These are phyloP conservation scores for Chrysemys picta DNA, from an alignment of 2,113 vertebrate genomes.

Conservation along the genomic window DNA sequence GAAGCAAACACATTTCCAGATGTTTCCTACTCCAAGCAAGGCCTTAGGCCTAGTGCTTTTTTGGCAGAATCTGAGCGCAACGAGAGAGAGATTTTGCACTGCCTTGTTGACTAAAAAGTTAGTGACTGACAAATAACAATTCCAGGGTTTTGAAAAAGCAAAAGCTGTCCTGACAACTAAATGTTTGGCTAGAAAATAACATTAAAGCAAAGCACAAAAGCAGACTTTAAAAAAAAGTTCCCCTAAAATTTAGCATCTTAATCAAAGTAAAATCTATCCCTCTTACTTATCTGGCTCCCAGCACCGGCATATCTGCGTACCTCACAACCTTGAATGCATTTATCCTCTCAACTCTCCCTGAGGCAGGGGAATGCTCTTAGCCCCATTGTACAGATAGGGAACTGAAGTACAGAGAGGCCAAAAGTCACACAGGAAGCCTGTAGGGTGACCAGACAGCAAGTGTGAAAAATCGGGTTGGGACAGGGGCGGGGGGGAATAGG, in stretches of 20 bases:
- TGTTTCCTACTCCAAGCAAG: slow-evolving; percentile 86
- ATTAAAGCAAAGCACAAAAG: not conserved
- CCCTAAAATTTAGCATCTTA: not conserved
- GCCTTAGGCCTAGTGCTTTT: slow-evolving; percentile 10
- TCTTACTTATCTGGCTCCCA: not conserved
- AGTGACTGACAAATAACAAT: not conserved
- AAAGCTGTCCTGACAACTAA: not conserved
- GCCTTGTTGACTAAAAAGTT: not conserved
- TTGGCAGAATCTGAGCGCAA: rapidly evolving
- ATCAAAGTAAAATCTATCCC: not conserved
- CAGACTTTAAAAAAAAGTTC: not conserved
- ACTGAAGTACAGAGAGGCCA: not conserved
- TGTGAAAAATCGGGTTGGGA: too few relatives aligned
- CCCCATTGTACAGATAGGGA: not conserved
- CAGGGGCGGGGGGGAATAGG: too few relatives aligned
- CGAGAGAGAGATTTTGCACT: not conserved
- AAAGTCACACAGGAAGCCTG: not conserved
- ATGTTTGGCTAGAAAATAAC: not conserved
- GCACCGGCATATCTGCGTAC: not conserved
- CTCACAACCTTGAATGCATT: not conserved
- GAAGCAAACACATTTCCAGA: slow-evolving; percentile 79
- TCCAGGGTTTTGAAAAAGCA: not conserved
- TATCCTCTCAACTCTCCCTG: not conserved
- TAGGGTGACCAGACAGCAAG: too few relatives aligned
- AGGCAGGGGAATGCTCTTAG: not conserved